Evolutionary conservation across 2,797 vertebrate species (phyloP).

Genomic region (Micrastur ruficollis): DNA sequence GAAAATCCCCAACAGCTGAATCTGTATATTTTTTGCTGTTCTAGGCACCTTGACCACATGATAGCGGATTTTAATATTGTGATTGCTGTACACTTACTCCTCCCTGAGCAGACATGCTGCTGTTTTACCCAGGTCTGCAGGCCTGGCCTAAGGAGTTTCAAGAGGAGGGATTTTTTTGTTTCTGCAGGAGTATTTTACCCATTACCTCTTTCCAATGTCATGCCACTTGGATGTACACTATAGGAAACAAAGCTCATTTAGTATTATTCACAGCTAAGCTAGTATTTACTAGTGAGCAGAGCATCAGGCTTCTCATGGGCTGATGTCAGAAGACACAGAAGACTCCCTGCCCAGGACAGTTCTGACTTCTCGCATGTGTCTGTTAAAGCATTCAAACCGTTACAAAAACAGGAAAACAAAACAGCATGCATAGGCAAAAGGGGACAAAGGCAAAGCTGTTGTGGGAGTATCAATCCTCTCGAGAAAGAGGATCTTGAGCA

Average conservation of each 20-base stretch:
- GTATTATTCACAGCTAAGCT: not conserved
- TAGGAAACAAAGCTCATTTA: not conserved
- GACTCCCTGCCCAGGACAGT: not conserved
- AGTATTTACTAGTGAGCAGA: not conserved
- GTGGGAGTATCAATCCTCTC: not conserved
- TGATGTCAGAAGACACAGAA: not conserved
- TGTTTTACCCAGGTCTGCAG: not conserved
- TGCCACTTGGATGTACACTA: not conserved
- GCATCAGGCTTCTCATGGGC: rapidly evolving
- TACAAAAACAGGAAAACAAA: not conserved
- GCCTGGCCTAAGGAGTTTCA: not conserved
- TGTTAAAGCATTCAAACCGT: not conserved
- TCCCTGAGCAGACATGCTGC: not conserved
- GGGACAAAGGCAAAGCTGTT: not conserved
- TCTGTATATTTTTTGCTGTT: not conserved
- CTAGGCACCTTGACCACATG: rapidly evolving
- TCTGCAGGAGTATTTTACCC: not conserved
- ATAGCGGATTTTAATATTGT: not conserved
- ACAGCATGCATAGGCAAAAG: not conserved
- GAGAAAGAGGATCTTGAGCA: not conserved
- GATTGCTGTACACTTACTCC: not conserved
- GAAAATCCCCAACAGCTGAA: not conserved
- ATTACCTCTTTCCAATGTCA: not conserved
- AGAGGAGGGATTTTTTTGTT: not conserved
- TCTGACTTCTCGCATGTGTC: not conserved